Percentiles rank a stretch among this genome's conserved stretches.
These are phyloP conservation scores for Junonia oenone DNA, from an alignment of 2,888 invertebrate species.

Conservation along the genomic window DNA sequence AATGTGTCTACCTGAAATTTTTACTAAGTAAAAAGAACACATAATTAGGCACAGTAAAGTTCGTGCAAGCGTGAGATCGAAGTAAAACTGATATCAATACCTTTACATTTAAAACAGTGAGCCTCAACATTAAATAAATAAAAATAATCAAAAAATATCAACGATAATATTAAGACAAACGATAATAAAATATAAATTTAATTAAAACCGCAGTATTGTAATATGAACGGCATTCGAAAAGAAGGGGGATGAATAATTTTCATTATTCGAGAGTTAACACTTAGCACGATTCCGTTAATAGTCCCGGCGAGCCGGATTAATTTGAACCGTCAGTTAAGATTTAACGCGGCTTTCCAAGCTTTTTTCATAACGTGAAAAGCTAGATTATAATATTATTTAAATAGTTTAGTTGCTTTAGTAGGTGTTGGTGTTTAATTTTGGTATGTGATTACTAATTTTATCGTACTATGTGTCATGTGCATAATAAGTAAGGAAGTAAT, in stretches of 20 bases:
- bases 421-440: too few relatives aligned
- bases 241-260: constrained; percentile 50
- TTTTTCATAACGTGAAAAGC: constrained; percentile 7
- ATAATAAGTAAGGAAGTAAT: too few relatives aligned
- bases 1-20: too few relatives aligned
- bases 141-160: neutral
- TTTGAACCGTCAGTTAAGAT: constrained; percentile 37
- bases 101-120: too few relatives aligned
- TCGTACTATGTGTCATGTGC: too few relatives aligned
- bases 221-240: constrained; percentile 33
- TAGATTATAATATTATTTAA: neutral
- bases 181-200: neutral
- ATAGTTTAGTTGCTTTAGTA: too few relatives aligned
- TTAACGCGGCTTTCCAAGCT: constrained; percentile 30
- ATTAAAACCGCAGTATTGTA: constrained; percentile 22
- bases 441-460: too few relatives aligned
- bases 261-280: constrained; percentile 62
- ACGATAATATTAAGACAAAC: neutral
- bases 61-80: too few relatives aligned
- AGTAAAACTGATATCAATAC: too few relatives aligned
- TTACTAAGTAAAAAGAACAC: too few relatives aligned
- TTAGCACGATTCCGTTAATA: constrained; percentile 46
- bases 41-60: too few relatives aligned
- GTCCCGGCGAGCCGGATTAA: constrained; percentile 35
- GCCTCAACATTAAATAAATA: neutral